Evolutionary conservation across 2,113 vertebrate species (phyloP).

Genomic region (Chlorodrepanis virens): DNA sequence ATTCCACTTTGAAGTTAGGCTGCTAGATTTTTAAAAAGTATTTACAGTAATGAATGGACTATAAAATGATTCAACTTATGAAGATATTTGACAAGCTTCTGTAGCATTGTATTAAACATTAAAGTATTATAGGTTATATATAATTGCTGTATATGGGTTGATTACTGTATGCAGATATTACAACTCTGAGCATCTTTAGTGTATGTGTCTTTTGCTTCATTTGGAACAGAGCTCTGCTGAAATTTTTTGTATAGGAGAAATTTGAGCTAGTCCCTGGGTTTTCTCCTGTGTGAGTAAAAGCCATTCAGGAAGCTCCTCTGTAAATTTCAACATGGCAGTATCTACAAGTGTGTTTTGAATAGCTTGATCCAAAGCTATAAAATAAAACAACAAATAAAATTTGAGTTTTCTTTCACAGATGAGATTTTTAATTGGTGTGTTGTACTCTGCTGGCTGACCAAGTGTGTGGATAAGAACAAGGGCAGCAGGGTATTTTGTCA

Average conservation of each 20-base stretch:
- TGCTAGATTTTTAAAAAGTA: neutral
- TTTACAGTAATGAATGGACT: neutral
- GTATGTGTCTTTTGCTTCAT: neutral
- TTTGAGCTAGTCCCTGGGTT: neutral
- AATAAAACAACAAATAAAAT: neutral
- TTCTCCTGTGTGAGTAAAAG: neutral
- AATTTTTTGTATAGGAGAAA: neutral
- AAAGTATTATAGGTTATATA: neutral
- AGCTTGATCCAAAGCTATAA: neutral
- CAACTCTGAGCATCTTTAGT: neutral
- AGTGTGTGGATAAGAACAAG: neutral
- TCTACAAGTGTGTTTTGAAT: neutral
- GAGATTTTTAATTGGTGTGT: neutral
- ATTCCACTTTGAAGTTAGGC: neutral
- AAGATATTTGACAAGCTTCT: neutral
- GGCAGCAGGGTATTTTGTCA: neutral
- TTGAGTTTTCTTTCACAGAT: neutral
- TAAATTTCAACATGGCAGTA: neutral
- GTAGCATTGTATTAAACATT: neutral
- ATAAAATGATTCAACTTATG: accelerated
- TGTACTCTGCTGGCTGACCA: neutral
- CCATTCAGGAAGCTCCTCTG: neutral
- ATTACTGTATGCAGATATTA: neutral
- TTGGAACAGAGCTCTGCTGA: neutral
- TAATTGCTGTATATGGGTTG: neutral